These are phyloP conservation scores for Spea hammondii DNA, from an alignment of 2,797 vertebrate species.

Conservation along the genomic window DNA sequence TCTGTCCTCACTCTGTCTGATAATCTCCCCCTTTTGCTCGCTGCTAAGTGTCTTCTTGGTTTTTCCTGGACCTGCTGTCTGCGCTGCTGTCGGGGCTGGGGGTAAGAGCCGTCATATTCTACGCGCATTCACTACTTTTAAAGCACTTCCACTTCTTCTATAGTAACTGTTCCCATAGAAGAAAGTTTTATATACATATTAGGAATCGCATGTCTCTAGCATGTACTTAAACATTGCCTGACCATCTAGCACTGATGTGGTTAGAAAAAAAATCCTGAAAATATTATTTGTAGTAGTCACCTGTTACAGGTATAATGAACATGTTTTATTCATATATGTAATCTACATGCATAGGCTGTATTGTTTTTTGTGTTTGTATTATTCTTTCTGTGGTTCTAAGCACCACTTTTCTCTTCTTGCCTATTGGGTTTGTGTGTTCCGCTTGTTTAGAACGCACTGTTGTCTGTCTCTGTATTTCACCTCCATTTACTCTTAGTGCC, in stretches of 20 bases:
- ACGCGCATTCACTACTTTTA: not conserved
- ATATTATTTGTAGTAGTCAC: too few relatives aligned
- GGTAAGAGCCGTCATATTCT: constrained; percentile 3
- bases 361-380: not conserved
- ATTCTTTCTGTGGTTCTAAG: not conserved
- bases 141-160: not conserved
- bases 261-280: too few relatives aligned
- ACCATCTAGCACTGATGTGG: too few relatives aligned
- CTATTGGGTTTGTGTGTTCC: not conserved
- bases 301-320: too few relatives aligned
- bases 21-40: not conserved
- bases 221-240: too few relatives aligned
- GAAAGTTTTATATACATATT: too few relatives aligned
- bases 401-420: not conserved
- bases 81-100: constrained; percentile 2
- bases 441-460: not conserved
- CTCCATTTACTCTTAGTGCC: constrained; percentile 16
- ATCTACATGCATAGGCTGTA: not conserved
- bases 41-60: not conserved
- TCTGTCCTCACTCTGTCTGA: not conserved
- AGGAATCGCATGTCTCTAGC: too few relatives aligned
- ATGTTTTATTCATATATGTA: too few relatives aligned
- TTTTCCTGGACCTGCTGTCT: not conserved
- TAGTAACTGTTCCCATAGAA: not conserved
- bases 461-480: constrained; percentile 13